Base-by-base conservation (phyloP, 2,888 invertebrate species). In the Lacanobia wlatinum region DNA sequence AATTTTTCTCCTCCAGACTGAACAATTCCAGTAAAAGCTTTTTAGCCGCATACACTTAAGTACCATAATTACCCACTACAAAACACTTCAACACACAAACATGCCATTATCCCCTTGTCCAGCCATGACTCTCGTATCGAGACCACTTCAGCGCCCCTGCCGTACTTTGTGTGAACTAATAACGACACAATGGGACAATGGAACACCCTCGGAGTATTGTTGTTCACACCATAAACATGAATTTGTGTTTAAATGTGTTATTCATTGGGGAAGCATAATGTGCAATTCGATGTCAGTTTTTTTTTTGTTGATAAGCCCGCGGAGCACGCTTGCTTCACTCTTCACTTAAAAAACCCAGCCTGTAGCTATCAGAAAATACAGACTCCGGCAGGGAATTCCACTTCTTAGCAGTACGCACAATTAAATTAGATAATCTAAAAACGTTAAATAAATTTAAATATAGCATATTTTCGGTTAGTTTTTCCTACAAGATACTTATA, bases 141-240 rank as follows among this genome's bases (percentile, higher is more conserved):
- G 70, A 61, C 70, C 70, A 73, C 73, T 73, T 18, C 16, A 53
- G 46, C 56, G 56, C 56, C 65, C 70, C 52, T 52, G 46, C 10
- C 14, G 23, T 56, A 71, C 43, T n/a, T 43, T 28, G 21, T 23
- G 48, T 5, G 40, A 65, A 78, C 68, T 70, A 82, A 78, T 82
- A 28, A 60, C 70, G 59, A 75, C 55, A 69, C 69, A 66, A 66
- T 75, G 53, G 12, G 28, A 72, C 64, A 70, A 61, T 70, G n/a
- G 21, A 18, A 68, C 69, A 69, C 71, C 80, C 80, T 63, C 53
- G 14, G 58, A 62, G 38, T 50, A 23, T 28, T 21, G 7, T 76
- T 67, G 71, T 81, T 81, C 66, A 67, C 76, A 79, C 82, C 52
- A 70, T 67, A 70, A 63, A 70, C 48, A 78, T 46, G 28, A 52